Conservation (phyloP, 2,113 vertebrate genomes). For the Rhegmatorhina hoffmannsi region DNA sequence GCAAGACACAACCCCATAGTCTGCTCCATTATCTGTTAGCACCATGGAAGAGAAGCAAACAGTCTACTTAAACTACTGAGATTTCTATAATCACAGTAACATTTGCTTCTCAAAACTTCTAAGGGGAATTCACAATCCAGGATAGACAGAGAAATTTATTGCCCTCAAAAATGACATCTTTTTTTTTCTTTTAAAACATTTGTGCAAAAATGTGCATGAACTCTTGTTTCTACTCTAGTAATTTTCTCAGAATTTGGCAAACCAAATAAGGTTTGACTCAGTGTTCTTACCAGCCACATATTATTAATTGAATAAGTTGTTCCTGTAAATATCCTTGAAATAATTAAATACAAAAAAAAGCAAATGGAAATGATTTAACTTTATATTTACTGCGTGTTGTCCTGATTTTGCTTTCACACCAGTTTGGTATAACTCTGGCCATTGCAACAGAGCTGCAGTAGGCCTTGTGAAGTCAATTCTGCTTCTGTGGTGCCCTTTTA, state of each 20-base stretch:
- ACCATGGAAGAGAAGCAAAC: constrained; percentile 16
- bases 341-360: background rate
- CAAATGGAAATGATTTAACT: background rate
- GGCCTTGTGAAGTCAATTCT: background rate
- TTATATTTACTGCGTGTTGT: background rate
- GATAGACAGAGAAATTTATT: background rate
- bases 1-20: background rate
- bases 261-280: background rate
- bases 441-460: background rate
- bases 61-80: background rate
- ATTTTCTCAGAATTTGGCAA: background rate
- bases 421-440: background rate
- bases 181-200: background rate
- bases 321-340: background rate
- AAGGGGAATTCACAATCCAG: background rate
- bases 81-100: background rate
- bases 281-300: background rate
- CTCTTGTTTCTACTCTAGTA: background rate
- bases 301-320: background rate
- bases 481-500: background rate
- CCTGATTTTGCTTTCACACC: background rate
- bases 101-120: constrained; percentile 4
- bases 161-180: background rate
- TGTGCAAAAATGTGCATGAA: background rate
- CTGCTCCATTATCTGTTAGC: background rate